These are phyloP conservation scores for Labeo calbasu DNA, from an alignment of 2,797 vertebrate species.

Conservation along the genomic window DNA sequence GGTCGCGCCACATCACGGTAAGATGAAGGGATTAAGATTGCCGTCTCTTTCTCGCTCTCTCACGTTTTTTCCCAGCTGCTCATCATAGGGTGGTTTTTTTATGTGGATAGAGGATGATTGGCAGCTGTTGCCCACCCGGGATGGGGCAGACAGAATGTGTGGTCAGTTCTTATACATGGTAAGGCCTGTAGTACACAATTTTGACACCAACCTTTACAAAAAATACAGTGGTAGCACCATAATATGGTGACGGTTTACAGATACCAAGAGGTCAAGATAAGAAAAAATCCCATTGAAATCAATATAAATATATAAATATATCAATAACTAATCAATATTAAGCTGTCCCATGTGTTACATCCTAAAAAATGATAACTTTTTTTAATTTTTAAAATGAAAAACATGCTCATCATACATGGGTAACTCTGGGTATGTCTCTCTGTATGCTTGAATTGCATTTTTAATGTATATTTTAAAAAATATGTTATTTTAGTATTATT, in stretches of 20 bases:
- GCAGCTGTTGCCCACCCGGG: constrained; percentile 51
- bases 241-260: background rate
- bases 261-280: background rate
- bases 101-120: constrained; percentile 57
- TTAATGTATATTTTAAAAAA: background rate
- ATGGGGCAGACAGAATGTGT: constrained; percentile 59
- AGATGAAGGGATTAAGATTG: constrained; percentile 61
- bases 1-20: constrained; percentile 65
- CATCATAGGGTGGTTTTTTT: constrained; percentile 58
- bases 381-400: no score
- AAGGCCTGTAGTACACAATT: background rate
- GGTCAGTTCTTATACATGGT: constrained; percentile 54
- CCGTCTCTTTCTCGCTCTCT: constrained; percentile 34
- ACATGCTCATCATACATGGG: no score
- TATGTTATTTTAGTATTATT: background rate
- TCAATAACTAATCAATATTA: no score
- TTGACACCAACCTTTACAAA: background rate
- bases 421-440: no score
- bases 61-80: constrained; percentile 57
- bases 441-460: no score
- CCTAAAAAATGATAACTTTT: no score
- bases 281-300: background rate
- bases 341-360: no score
- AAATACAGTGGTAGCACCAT: background rate
- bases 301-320: no score